A percentile compares a stretch with the other conserved stretches of the same genome.
These are phyloP conservation scores for Dexiosoma caninum DNA, from an alignment of 2,888 invertebrate genomes.

Conservation along the genomic window DNA sequence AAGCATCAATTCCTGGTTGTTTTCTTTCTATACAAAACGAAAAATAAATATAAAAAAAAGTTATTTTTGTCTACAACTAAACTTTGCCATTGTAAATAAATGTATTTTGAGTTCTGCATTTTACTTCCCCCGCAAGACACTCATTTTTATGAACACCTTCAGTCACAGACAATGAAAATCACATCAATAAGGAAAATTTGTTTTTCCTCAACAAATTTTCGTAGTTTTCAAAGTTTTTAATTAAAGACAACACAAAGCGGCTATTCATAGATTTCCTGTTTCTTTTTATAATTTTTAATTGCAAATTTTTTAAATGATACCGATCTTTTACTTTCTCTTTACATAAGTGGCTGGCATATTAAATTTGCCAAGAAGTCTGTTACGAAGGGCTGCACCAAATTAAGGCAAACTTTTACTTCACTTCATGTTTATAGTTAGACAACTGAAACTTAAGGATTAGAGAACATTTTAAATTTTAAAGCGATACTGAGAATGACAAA, in stretches of 20 bases:
- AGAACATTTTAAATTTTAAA: too few relatives aligned
- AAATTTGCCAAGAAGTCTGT: background rate
- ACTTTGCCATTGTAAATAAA: slow-evolving; percentile 1
- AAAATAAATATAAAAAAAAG: background rate
- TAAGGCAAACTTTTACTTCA: too few relatives aligned
- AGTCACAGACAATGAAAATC: slow-evolving; percentile 35
- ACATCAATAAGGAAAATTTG: slow-evolving; percentile 22
- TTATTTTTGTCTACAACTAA: background rate
- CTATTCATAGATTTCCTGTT: slow-evolving; percentile 50
- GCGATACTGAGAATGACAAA: too few relatives aligned
- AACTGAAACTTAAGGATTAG: too few relatives aligned
- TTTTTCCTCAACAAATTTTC: slow-evolving; percentile 23
- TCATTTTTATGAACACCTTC: background rate
- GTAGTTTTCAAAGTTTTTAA: background rate
- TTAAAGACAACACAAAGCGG: slow-evolving; percentile 38
- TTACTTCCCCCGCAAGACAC: background rate
- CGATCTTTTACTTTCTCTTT: slow-evolving; percentile 63
- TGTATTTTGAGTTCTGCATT: too few relatives aligned
- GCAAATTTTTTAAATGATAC: slow-evolving; percentile 69
- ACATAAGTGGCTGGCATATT: background rate
- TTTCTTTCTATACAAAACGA: too few relatives aligned
- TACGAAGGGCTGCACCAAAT: too few relatives aligned
- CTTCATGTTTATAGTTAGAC: too few relatives aligned
- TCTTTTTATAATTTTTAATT: slow-evolving; percentile 62
- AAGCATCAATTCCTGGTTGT: slow-evolving; percentile 30